phyloP scores from a whole-genome alignment of 2,113 vertebrate species.

The Oenanthe melanoleuca region DNA sequence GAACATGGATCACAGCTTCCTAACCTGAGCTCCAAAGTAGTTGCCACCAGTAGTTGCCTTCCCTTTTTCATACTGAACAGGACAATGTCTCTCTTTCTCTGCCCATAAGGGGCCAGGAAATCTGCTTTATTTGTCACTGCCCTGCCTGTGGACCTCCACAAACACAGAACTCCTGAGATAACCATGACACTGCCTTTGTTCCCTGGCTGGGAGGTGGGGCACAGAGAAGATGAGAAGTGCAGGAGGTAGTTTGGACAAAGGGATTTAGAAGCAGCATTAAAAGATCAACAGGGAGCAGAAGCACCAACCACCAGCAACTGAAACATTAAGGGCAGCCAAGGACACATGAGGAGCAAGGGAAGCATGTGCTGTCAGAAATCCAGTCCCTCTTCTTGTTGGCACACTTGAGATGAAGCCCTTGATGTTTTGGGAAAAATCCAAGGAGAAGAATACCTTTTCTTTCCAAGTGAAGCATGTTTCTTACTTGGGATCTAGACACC shows the following conservation, averaged over 20 bases:
- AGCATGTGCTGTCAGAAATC: rapidly evolving
- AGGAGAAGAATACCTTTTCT: not conserved
- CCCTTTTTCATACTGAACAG: not conserved
- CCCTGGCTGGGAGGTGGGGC: not conserved
- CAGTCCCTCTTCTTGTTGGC: not conserved
- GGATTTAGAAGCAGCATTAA: not conserved
- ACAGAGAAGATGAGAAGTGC: not conserved
- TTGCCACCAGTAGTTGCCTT: not conserved
- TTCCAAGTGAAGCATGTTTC: rapidly evolving
- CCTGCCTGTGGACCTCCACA: not conserved
- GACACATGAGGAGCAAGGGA: rapidly evolving
- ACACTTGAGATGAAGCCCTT: not conserved
- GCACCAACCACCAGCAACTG: not conserved
- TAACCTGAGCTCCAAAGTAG: not conserved
- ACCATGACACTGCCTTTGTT: not conserved
- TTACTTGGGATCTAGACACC: not conserved
- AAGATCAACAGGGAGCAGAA: not conserved
- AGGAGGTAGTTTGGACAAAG: not conserved
- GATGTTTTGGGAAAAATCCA: not conserved
- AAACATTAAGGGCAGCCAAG: not conserved
- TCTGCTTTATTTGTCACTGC: not conserved
- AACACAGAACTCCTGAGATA: rapidly evolving
- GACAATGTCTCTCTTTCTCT: rapidly evolving
- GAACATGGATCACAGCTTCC: not conserved
- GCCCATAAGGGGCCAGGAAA: rapidly evolving